phyloP scores from a whole-genome alignment of 2,113 vertebrate species.

The Ibidorhyncha struthersii region DNA sequence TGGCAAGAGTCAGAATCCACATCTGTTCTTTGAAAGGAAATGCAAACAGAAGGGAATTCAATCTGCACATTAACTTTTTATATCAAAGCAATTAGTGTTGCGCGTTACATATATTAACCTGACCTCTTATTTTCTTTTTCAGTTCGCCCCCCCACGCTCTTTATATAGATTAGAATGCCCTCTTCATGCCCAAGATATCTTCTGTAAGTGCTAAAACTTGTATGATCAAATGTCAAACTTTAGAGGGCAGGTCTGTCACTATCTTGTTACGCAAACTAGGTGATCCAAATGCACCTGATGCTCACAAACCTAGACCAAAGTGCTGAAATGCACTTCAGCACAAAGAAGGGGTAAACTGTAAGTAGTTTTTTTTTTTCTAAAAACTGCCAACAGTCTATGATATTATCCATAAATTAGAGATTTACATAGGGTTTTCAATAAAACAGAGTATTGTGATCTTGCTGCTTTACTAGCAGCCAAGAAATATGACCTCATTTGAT shows the following conservation, averaged over 20 bases:
- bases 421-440: not conserved
- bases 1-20: not conserved
- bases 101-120: not conserved
- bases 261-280: not conserved
- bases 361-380: not conserved
- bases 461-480: not conserved
- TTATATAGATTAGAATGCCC: not conserved
- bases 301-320: not conserved
- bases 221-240: not conserved
- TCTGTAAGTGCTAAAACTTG: not conserved
- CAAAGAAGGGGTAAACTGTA: not conserved
- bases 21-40: not conserved
- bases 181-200: not conserved
- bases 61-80: not conserved
- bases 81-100: not conserved
- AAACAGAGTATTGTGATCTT: not conserved
- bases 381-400: not conserved
- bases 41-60: not conserved
- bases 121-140: not conserved
- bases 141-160: not conserved
- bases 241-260: not conserved
- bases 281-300: not conserved
- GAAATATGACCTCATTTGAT: not conserved
- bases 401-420: not conserved
- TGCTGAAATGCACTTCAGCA: not conserved